Percentiles rank a stretch among this genome's conserved stretches.
phyloP scores from a whole-genome alignment of 2,797 vertebrate species.

The Tadarida brasiliensis region DNA sequence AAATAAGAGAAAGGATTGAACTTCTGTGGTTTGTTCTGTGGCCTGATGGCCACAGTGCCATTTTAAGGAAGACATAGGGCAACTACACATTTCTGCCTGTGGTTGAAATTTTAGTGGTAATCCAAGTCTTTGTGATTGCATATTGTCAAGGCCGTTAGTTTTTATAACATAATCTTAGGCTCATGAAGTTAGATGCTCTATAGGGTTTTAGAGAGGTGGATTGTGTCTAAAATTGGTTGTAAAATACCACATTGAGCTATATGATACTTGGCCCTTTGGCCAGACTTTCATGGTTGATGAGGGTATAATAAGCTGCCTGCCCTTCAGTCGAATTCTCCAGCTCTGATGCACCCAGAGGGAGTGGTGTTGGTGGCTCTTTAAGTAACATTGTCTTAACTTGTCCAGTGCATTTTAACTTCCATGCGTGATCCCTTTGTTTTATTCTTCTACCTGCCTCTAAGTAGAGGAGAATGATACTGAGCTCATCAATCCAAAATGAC shows the following conservation, averaged over 20 bases:
- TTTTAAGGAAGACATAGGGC: background rate
- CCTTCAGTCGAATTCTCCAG: background rate
- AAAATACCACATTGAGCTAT: constrained; percentile 45
- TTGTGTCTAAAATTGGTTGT: constrained; percentile 40
- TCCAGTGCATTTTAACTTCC: background rate
- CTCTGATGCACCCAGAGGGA: background rate
- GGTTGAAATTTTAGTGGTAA: background rate
- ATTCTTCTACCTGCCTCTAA: background rate
- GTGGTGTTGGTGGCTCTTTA: background rate
- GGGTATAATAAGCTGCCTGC: background rate
- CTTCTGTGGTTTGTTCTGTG: background rate
- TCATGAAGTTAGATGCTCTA: constrained; percentile 49
- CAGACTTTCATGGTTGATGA: background rate
- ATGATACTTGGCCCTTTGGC: background rate
- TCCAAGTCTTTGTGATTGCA: background rate
- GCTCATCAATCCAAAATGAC: background rate
- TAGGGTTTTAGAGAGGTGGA: constrained; percentile 3
- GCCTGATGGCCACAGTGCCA: background rate
- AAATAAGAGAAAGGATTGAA: background rate
- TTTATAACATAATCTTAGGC: constrained; percentile 19
- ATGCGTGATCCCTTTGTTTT: background rate
- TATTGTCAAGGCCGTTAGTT: background rate
- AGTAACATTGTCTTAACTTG: background rate
- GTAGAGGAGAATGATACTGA: background rate
- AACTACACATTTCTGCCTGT: background rate